Base-by-base conservation (phyloP, 2,113 vertebrate genomes). In the Erythrocercus mccallii region DNA sequence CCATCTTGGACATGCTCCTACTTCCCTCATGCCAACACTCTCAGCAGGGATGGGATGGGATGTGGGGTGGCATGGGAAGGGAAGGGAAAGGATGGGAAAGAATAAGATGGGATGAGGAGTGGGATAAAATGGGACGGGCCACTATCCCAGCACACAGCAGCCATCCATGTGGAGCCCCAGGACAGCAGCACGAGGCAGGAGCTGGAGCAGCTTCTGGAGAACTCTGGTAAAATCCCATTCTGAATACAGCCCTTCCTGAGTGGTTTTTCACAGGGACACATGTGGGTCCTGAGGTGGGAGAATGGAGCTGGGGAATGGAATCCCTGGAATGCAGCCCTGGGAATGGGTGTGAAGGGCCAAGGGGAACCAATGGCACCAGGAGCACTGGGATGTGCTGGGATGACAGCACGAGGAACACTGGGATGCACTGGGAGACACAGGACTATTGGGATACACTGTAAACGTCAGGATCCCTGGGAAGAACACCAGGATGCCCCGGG, bases 11-110 rank as follows among this genome's bases (percentile, higher is more conserved):
- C 47, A 8, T 9, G 47, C 4, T 61, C 47, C 68, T 21, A 0
- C 3, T 3, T 37, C 37, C 35, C 61, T 28, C 5, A 1, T 47
- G 48, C 30, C 24, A 2, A 4, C 9, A 1, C 2, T 4, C 6
- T 23, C 54, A 7, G 1, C 12, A 17, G 23, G 60, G 40, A 17
- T 54, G 53, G 42, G 54, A 33, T 53, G 33, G 18, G 47, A 73
- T 40, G 5, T 4, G 33, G 33, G 23, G 4, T 17, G 37, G 40
- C 40, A 21, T 37, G 45, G 48, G 65, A 44, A 15, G 27, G 51
- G 66, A 42, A 15, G 27, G 51, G 66, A 42, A 17, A 13, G 22
- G 25, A 28, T 21, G 33, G 33, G 51, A 58, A 28, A 22, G 33
- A 3, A 24, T 16, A 1, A 9, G 19, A 24, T 9, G 16, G 31